Percentiles rank a stretch among this genome's conserved stretches.
phyloP scores from a whole-genome alignment of 2,888 invertebrate species.

The Odontocerum albicorne region DNA sequence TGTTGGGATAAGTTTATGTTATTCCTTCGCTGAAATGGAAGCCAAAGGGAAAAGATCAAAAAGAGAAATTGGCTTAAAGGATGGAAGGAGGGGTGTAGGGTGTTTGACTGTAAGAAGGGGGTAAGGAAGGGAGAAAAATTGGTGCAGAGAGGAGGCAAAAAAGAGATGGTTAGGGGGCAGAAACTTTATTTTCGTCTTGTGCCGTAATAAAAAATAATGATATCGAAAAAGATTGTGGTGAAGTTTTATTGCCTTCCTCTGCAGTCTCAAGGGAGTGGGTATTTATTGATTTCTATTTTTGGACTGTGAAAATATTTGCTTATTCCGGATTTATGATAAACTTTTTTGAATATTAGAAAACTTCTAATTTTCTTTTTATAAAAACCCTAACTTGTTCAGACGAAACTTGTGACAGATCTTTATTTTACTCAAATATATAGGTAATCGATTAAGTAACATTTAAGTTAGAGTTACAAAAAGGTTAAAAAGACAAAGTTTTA shows the following conservation, averaged over 20 bases:
- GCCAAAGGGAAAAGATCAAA: slow-evolving; percentile 6
- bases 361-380: too few relatives aligned
- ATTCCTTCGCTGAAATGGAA: background rate
- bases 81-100: background rate
- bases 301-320: background rate
- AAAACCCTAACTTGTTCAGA: too few relatives aligned
- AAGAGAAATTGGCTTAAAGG: slow-evolving; percentile 8
- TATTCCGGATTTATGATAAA: background rate
- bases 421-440: too few relatives aligned
- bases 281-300: slow-evolving; percentile 11
- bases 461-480: too few relatives aligned
- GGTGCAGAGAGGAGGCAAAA: too few relatives aligned
- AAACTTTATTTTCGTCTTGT: slow-evolving; percentile 35
- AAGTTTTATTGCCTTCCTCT: slow-evolving; percentile 29
- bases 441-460: too few relatives aligned
- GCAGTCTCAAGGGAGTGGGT: slow-evolving; percentile 4
- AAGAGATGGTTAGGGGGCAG: background rate
- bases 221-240: slow-evolving; percentile 36
- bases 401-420: too few relatives aligned
- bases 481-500: too few relatives aligned
- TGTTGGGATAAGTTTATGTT: background rate
- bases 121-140: background rate
- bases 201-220: slow-evolving; percentile 36
- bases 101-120: background rate
- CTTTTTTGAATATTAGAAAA: too few relatives aligned